Evolutionary conservation across 2,113 vertebrate species (phyloP), one percentile per base, ranked within the genome.

Genomic region (Perca flavescens): DNA sequence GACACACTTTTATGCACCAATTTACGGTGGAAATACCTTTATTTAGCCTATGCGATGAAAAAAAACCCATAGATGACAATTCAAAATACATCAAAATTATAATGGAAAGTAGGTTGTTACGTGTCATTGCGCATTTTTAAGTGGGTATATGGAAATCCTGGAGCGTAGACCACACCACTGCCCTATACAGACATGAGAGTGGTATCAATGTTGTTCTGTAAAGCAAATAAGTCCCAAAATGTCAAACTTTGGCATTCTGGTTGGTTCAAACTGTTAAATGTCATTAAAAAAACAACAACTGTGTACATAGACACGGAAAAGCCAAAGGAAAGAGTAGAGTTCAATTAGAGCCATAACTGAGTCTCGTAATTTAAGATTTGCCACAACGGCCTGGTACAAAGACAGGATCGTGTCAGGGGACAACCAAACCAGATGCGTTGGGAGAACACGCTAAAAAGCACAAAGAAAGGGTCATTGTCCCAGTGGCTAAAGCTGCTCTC

Each of bases 351-450:
- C 31, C 31, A 75, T 10, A 28, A 76, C 70, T 49, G 31, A 78
- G 46, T 36, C n/a, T 57, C 56, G 63, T 46, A 62, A 86, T 76
- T 62, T 58, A 49, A 76, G 65, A 56, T 80, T 69, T 58, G 77
- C 78, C 22, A n/a, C 16, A 46, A 16, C n/a, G 31, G 56, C 15
- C 54, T 36, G 71, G 14, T 46, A 73, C 56, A 80, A 49, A 88
- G 61, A 49, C 46, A 5, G 40, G 66, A 73, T 64, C 56, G 61
- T 12, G 70, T 75, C 80, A 8, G 56, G 28, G 66, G 34, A 76
- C 74, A 63, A 74, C 62, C 52, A 17, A 86, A 81, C 50, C 85
- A 88, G 76, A 79, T 74, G 76, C 63, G 52, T n/a, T 21, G 46
- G 69, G 62, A 74, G 25, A 21, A 56, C 47, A 28, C 36, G 52